These are phyloP conservation scores for Acanthaster planci DNA, from an alignment of 35 echinoderm and acorn worm genomes.

Conservation along the genomic window DNA sequence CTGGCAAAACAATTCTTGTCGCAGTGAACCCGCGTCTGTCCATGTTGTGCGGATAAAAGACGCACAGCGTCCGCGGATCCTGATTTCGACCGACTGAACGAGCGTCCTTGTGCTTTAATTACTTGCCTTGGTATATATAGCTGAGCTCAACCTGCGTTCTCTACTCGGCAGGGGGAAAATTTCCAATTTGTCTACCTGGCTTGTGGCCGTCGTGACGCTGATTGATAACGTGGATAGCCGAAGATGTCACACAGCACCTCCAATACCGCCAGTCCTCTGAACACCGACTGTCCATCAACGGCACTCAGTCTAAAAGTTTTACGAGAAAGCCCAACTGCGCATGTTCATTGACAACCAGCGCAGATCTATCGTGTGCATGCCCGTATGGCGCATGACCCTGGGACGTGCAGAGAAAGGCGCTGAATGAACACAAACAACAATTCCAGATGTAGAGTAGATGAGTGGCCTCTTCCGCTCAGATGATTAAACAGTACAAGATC, in stretches of 20 bases:
- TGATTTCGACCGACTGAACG: not conserved
- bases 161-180: not conserved
- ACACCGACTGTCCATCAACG: constrained; percentile 5
- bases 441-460: not conserved
- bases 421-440: not conserved
- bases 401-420: not conserved
- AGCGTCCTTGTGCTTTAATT: not conserved
- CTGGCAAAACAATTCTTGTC: too few species aligned
- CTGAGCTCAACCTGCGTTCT: not conserved
- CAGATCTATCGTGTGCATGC: not conserved
- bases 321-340: not conserved
- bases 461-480: not conserved
- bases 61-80: constrained; percentile 2
- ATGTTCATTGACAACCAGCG: not conserved
- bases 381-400: not conserved
- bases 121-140: not conserved
- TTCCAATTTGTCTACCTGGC: not conserved
- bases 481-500: too few species aligned
- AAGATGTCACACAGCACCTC: not conserved
- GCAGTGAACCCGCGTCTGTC: too few species aligned
- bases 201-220: not conserved
- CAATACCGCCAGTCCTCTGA: not conserved
- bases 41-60: not conserved
- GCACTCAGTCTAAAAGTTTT: not conserved
- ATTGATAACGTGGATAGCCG: not conserved